Evolutionary conservation across 2,113 vertebrate genomes (phyloP), one percentile per base, ranked within the genome.

Genomic region (Engraulis encrasicolus): DNA sequence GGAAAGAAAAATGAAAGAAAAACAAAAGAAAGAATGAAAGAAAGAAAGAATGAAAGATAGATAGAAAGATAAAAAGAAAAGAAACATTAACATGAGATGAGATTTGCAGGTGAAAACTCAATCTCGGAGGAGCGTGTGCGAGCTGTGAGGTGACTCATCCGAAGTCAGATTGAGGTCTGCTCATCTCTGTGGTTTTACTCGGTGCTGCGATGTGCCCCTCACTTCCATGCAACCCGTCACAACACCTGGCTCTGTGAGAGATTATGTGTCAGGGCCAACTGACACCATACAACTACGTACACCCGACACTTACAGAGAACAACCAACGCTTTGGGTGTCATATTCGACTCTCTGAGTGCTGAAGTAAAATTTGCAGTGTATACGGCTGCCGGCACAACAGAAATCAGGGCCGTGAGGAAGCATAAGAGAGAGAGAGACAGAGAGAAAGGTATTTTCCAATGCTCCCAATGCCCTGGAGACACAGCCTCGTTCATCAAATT

Each of bases 51-150:
- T 1, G 58, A 45, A 5, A 45, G 40, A 45, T 45, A 9, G 40
- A 45, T 5, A 71, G 66, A 78, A 81, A 40, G 61, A 15, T 79
- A 74, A 31, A 81, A 36, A 85, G 6, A 78, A 78, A 71, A 27
- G n/a, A 86, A 74, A 71, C n/a, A 54, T 84, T 82, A 83, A 86
- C 50, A 83, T 80, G 48, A 71, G 82, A 66, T 78, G 66, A 27
- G 27, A 37, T 84, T 78, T 14, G 23, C 82, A 83, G 77, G 81
- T 54, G 48, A 86, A 78, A 81, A 45, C 52, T 81, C 52, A 36
- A 74, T 78, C 49, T 58, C n/a, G 34, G 61, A 34, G 11, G 34
- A 71, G 61, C 61, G 31, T 71, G 61, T 31, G 14, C 40, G n/a
- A n/a, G n/a, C n/a, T n/a, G n/a, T n/a, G n/a, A n/a, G 3, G 61